Base-by-base conservation (phyloP, 2,797 vertebrate genomes). In the Champsocephalus esox region DNA sequence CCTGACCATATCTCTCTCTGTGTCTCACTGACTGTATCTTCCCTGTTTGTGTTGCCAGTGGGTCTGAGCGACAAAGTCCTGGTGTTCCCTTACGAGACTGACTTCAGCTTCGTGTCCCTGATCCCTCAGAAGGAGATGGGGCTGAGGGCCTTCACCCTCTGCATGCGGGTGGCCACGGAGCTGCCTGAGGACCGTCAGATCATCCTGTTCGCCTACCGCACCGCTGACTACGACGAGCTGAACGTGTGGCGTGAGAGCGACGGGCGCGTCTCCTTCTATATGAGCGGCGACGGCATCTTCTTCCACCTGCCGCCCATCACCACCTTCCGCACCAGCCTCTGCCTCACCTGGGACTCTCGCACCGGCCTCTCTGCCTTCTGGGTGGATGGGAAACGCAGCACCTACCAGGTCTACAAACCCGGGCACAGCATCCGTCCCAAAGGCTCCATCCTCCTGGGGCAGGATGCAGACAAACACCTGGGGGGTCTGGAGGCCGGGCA, bases 201-300 rank as follows among this genome's bases (percentile, higher is more conserved):
- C 84, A 96, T 96, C 86, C 90, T 96, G 77, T 96, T 96, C 24
- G 94, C 95, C 70, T 96, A 96, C 85, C 93, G 93, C 73, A 95
- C 94, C 0, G 60, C 92, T 0, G 92, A 95, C 89, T 94, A 93
- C 0, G 95, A 96, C 11, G 95, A 94, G 70, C 94, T 96, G 28
- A 96, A 96, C 54, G 84, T 96, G 83, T 96, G 95, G 95, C 92
- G 94, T 0, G 95, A 96, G 86, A 92, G 73, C 49, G 94, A 95
- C 1, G 96, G 95, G 0, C 91, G 91, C 2, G 3, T 96, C 24
- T 91, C 94, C 14, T 92, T 96, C 51, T 95, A 95, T 73, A 88
- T 96, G 89, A 94, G 94, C 0, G 94, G 95, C 0, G 94, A 94
- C 0, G 94, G 93, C 1, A 57, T 74, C 9, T 91, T 84, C 80